Evolutionary conservation across 1,140 invertebrate species (phyloP), one percentile per base, ranked within the genome.

Genomic region (Drosophila navojoa): DNA sequence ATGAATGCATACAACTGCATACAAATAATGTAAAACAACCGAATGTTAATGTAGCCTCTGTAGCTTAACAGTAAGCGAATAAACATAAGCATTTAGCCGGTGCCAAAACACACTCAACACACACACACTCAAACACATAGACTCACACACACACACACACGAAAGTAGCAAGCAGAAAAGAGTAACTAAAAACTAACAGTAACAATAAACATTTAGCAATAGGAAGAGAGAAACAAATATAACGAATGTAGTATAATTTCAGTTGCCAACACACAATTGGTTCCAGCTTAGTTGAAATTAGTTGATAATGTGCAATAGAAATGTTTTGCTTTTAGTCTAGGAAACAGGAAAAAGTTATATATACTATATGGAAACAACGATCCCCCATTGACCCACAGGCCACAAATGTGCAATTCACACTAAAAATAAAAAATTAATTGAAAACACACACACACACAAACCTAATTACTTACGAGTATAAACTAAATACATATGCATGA

Each of bases 261-360:
- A 77, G 74, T 86, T 85, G 66, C 59, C 50, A 38, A 45, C 40
- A 66, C 60, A 66, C 63, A 50, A 32, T 78, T 67, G 32, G 74
- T 58, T 53, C 55, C 57, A 78, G 61, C 66, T 82, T 79, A 84
- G 76, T 71, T 76, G 35, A 84, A 82, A 69, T 73, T 66, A 29
- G 44, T 58, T 76, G 68, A 68, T 75, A 64, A 67, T 72, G 78
- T 82, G 79, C 80, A 82, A 78, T 82, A 81, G 79, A 62, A 73
- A 72, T 59, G 49, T 68, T 84, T 80, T 82, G 79, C 75, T 86
- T 79, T 68, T 85, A 81, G 79, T 69, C 60, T 81, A 87, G 68
- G 59, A 54, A 76, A 74, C 67, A 70, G 16, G 75, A 49, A 4
- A 16, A 32, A 25, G 10, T 4, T 25, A 52, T 19, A 22, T 22